phyloP scores from a whole-genome alignment of 2,888 invertebrate genomes.

The Acleris literana region DNA sequence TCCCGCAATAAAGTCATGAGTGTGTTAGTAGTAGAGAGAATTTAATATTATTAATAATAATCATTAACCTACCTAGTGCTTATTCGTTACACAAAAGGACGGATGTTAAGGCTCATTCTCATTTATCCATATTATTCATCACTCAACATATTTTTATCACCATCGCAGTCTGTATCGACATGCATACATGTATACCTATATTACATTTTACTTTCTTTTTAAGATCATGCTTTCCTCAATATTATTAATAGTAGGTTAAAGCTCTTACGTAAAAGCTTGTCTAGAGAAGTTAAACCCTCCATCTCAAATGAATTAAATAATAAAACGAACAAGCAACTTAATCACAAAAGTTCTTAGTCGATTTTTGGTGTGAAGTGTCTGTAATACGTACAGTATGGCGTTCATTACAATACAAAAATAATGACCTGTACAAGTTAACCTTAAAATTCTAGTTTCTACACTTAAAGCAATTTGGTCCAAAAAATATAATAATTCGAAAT shows the following conservation, averaged over 20 bases:
- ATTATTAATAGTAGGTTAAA: no score
- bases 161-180: no score
- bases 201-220: no score
- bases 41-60: conserved; percentile 15
- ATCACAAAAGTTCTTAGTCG: neutral
- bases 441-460: neutral
- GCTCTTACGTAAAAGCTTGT: no score
- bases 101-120: conserved; percentile 32
- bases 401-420: conserved; percentile 18
- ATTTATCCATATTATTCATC: conserved; percentile 32
- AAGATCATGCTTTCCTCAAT: no score
- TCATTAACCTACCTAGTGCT: conserved; percentile 37
- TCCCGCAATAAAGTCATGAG: no score
- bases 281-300: no score
- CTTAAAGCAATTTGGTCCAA: conserved; percentile 31
- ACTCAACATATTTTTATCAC: no score
- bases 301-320: neutral
- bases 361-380: conserved; percentile 8
- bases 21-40: neutral
- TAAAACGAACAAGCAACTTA: neutral
- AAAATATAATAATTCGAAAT: conserved; percentile 13
- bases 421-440: neutral
- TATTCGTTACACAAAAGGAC: conserved; percentile 36
- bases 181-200: no score
- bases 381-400: conserved; percentile 19